phyloP scores from a whole-genome alignment of 2,113 vertebrate genomes.

The Pongo pygmaeus region DNA sequence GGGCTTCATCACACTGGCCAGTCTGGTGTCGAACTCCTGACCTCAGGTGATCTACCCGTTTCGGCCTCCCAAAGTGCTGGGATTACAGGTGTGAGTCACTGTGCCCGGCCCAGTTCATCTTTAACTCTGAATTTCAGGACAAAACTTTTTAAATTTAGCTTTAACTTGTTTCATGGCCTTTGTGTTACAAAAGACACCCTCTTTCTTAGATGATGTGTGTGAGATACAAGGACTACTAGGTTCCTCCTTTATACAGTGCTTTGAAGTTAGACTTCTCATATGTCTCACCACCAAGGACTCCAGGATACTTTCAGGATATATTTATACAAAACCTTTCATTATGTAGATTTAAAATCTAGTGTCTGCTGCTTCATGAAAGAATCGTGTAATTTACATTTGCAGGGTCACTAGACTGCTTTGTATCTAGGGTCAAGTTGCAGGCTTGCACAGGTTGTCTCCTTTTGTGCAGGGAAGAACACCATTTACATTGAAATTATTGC shows the following conservation, averaged over 20 bases:
- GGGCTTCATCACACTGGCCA: too few relatives aligned
- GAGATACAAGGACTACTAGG: background rate
- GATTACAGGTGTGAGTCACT: too few relatives aligned
- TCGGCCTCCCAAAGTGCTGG: too few relatives aligned
- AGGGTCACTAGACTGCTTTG: background rate
- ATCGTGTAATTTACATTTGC: background rate
- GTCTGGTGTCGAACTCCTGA: too few relatives aligned
- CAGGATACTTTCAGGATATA: background rate
- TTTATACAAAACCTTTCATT: background rate
- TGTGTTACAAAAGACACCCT: background rate
- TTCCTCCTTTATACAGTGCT: background rate
- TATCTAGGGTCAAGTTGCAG: background rate
- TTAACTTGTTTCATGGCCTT: background rate
- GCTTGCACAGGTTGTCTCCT: background rate
- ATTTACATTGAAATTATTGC: background rate
- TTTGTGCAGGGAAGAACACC: background rate
- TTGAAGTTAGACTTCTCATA: background rate
- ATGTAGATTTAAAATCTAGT: background rate
- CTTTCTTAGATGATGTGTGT: background rate
- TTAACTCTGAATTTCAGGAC: constrained; percentile 12
- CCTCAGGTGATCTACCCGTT: too few relatives aligned
- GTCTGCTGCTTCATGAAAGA: background rate
- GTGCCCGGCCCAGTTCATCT: background rate
- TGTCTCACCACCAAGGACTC: background rate
- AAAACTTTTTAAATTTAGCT: background rate